A percentile compares a stretch with the other conserved stretches of the same genome.
Conservation (phyloP, 2,888 invertebrate genomes). For the Lycaena phlaeas region DNA sequence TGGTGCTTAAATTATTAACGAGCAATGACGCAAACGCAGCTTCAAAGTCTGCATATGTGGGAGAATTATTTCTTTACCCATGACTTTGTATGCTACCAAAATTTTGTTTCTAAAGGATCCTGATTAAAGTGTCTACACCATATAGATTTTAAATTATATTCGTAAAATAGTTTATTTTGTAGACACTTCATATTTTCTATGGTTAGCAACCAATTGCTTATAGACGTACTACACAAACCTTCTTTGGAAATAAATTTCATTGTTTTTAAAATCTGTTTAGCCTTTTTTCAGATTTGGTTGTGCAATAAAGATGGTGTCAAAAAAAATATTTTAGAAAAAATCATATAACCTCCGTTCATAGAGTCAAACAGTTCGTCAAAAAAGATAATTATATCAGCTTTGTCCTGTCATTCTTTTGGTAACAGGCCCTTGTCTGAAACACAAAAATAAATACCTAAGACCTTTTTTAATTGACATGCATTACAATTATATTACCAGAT, state of each 20-base stretch:
- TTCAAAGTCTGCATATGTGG: too few relatives aligned
- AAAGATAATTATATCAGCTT: conserved; percentile 13
- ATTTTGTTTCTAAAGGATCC: conserved; percentile 14
- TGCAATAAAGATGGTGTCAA: conserved; percentile 13
- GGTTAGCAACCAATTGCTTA: conserved; percentile 11
- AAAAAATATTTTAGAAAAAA: conserved; percentile 8
- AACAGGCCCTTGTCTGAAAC: conserved; percentile 12
- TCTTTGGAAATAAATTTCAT: conserved; percentile 10
- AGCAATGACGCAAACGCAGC: too few relatives aligned
- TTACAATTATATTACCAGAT: too few relatives aligned
- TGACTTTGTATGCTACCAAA: conserved; percentile 10
- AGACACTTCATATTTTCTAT: conserved; percentile 12
- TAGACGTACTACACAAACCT: conserved; percentile 6
- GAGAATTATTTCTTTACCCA: conserved; percentile 10
- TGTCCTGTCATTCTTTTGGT: conserved; percentile 8
- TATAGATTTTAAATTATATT: conserved; percentile 8
- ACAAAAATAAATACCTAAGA: too few relatives aligned
- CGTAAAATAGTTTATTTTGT: neutral
- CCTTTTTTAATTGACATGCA: too few relatives aligned
- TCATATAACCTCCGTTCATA: conserved; percentile 13
- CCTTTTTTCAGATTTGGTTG: conserved; percentile 6
- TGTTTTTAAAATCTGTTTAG: conserved; percentile 10
- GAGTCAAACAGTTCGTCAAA: conserved; percentile 18
- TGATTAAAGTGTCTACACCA: conserved; percentile 14
- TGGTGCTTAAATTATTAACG: too few relatives aligned